A percentile compares a stretch with the other conserved stretches of the same genome.
Evolutionary conservation across 2,113 vertebrate genomes (phyloP).

Genomic region (Centropus unirufus): DNA sequence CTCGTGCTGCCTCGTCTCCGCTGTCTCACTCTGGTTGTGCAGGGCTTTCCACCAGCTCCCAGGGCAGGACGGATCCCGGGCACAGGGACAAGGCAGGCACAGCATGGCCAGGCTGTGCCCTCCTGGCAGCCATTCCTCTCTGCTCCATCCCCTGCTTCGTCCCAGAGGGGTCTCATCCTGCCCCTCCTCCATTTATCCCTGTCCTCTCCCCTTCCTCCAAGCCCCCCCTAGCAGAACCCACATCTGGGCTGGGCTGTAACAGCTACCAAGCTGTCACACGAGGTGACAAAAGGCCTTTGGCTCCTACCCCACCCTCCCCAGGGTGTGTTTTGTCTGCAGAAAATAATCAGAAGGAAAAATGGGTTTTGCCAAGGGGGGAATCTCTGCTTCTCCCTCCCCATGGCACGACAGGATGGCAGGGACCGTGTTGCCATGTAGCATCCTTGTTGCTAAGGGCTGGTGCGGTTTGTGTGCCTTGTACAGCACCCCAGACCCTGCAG

Average conservation of each 20-base stretch:
- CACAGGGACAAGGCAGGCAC: neutral
- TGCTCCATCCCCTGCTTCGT: neutral
- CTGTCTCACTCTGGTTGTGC: neutral
- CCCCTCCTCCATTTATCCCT: neutral
- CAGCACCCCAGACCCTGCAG: accelerated
- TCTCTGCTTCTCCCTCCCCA: neutral
- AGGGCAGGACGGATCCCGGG: accelerated
- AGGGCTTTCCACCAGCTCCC: neutral
- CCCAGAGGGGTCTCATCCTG: neutral
- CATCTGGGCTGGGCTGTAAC: neutral
- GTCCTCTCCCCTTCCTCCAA: too few relatives aligned
- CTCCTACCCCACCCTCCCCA: neutral
- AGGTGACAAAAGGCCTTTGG: neutral
- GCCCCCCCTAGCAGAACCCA: neutral
- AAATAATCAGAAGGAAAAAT: neutral
- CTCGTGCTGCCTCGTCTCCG: accelerated
- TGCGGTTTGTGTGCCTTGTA: neutral
- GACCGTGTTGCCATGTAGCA: neutral
- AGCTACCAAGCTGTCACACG: accelerated
- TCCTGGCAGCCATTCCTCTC: neutral
- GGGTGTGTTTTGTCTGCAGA: neutral
- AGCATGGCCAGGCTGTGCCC: neutral
- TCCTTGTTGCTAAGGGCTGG: constrained; percentile 26
- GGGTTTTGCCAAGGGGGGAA: neutral
- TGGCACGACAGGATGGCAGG: neutral